phyloP scores from a whole-genome alignment of 2,888 invertebrate species.

The Heteromurus nitidus region DNA sequence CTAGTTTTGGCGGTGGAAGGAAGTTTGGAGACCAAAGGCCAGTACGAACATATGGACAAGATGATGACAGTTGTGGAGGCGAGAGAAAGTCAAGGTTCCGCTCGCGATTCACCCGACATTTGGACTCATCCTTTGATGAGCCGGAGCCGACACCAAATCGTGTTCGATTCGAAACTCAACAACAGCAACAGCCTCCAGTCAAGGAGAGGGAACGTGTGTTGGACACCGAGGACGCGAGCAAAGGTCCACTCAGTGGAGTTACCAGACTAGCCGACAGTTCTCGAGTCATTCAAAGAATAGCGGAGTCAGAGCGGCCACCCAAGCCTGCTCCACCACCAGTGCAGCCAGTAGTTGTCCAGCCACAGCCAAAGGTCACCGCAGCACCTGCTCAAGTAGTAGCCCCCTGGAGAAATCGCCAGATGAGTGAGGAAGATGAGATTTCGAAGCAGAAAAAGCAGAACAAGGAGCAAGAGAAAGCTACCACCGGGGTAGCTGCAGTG shows the following conservation, averaged over 20 bases:
- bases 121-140: conserved; percentile 80
- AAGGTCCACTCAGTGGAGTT: conserved; percentile 89
- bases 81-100: conserved; percentile 81
- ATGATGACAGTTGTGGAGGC: conserved; percentile 70
- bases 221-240: conserved; percentile 91
- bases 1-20: conserved; percentile 79
- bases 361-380: conserved; percentile 40
- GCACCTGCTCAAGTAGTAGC: conserved; percentile 54
- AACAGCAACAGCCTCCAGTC: conserved; percentile 59
- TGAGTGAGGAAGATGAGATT: conserved; percentile 93
- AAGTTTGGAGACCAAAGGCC: conserved; percentile 83
- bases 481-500: conserved; percentile 71
- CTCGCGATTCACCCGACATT: conserved; percentile 82
- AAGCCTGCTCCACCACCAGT: conserved; percentile 72
- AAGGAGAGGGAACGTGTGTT: conserved; percentile 82
- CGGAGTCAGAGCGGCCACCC: conserved; percentile 73
- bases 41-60: conserved; percentile 73
- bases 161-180: conserved; percentile 56
- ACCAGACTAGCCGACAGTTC: conserved; percentile 89
- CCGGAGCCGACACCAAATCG: conserved; percentile 74
- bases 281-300: conserved; percentile 74
- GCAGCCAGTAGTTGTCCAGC: conserved; percentile 62
- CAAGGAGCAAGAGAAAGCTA: conserved; percentile 81
- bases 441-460: conserved; percentile 90
- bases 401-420: conserved; percentile 80